phyloP scores from a whole-genome alignment of 2,888 invertebrate genomes.

The Aleiodes alternator region DNA sequence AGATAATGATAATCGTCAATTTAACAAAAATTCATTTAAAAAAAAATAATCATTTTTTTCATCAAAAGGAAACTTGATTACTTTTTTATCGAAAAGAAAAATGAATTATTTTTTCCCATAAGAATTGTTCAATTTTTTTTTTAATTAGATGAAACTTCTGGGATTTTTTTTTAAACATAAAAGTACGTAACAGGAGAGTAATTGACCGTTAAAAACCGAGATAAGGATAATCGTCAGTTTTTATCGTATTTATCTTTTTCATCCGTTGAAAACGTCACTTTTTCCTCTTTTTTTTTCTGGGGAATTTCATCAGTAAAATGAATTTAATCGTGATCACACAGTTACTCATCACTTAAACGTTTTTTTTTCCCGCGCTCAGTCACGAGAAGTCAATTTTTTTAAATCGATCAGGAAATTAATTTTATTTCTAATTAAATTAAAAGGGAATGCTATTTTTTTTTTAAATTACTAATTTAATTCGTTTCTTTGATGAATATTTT shows the following conservation, averaged over 20 bases:
- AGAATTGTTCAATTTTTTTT: not conserved
- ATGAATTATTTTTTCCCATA: too few species aligned
- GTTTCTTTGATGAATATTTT: too few species aligned
- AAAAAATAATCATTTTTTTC: not conserved
- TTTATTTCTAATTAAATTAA: too few species aligned
- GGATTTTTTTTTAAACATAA: too few species aligned
- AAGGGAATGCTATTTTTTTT: too few species aligned
- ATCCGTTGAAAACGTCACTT: constrained; percentile 18
- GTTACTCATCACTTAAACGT: constrained; percentile 24
- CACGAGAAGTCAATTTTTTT: not conserved
- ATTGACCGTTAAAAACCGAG: constrained; percentile 15
- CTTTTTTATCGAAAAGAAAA: not conserved
- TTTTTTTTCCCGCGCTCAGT: constrained; percentile 9
- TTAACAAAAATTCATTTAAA: not conserved
- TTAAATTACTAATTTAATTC: too few species aligned
- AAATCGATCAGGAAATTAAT: not conserved
- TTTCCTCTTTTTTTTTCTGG: not conserved
- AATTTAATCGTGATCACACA: constrained; percentile 4
- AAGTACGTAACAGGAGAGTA: not conserved
- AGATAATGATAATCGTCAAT: constrained; percentile 21
- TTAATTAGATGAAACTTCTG: too few species aligned
- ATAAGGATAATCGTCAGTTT: constrained; percentile 26
- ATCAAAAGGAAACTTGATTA: not conserved
- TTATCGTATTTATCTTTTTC: constrained; percentile 30
- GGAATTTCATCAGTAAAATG: not conserved